A percentile compares a stretch with the other conserved stretches of the same genome.
These are phyloP conservation scores for Campoplex capitator DNA, from an alignment of 2,888 invertebrate species.

Conservation along the genomic window DNA sequence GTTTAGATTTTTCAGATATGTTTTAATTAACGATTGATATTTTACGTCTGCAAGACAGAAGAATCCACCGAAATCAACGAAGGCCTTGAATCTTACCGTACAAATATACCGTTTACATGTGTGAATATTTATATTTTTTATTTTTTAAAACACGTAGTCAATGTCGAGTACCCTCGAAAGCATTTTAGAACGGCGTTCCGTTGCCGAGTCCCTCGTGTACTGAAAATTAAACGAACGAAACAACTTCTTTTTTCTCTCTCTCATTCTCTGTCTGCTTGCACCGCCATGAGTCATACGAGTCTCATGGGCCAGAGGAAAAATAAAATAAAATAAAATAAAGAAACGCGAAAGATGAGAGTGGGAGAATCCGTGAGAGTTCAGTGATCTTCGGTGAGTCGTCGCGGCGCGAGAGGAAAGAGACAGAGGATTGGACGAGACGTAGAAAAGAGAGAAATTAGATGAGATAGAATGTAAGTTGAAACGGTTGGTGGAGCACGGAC, in stretches of 20 bases:
- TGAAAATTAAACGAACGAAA: constrained; percentile 51
- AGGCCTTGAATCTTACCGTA: background rate
- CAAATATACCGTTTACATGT: background rate
- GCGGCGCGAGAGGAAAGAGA: constrained; percentile 39
- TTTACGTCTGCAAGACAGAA: background rate
- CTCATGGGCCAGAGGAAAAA: constrained; percentile 19
- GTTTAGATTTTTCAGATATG: background rate
- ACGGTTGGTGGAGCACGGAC: constrained; percentile 3
- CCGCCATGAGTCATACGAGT: constrained; percentile 55
- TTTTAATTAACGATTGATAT: background rate
- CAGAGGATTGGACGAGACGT: background rate
- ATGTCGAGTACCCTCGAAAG: background rate
- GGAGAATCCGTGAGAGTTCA: constrained; percentile 49
- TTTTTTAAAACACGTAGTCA: constrained; percentile 16
- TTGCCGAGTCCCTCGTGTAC: constrained; percentile 49
- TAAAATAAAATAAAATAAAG: constrained; percentile 6
- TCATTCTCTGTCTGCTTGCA: background rate
- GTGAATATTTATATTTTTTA: background rate
- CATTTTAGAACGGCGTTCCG: constrained; percentile 31
- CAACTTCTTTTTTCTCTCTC: constrained; percentile 35
- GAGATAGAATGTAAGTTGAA: constrained; percentile 23
- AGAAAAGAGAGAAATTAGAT: background rate
- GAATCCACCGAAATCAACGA: background rate
- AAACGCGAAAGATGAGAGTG: constrained; percentile 27
- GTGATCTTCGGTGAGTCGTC: constrained; percentile 39